Evolutionary conservation across 2,888 invertebrate genomes (phyloP), one percentile per base, ranked within the genome.

Genomic region (Sesia apiformis): DNA sequence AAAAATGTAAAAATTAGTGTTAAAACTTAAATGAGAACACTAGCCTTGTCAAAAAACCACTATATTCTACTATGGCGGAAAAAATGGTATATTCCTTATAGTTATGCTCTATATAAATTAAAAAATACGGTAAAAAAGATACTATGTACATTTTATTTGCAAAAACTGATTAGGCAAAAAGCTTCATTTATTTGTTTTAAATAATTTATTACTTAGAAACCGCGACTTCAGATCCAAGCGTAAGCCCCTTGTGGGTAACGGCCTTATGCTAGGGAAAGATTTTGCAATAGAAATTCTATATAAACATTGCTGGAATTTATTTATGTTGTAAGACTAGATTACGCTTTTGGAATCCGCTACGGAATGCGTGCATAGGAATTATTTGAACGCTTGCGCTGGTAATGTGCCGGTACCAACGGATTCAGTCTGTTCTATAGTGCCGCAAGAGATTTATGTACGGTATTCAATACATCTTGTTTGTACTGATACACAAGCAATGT

Each of bases 381-480:
- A 78, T 76, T 74, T 70, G 75, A 72, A 72, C 72, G 72, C 77
- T 76, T 72, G 67, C 63, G 66, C 63, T 60, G 63, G 65, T 68
- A 71, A 72, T 72, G 72, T 72, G 72, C 70, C 68, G 69, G 69
- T 62, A 62, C 67, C 66, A 67, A 69, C 68, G 71, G 66, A 68
- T 75, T 74, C 68, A 71, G 65, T 60, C 63, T 66, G 73, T 65
- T 58, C 65, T 58, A 50, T 63, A 66, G 63, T 61, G 59, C 57
- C 55, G 60, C 65, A 67, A 60, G 65, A 73, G 72, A 80, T 79
- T 78, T 74, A 74, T 76, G 75, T 60, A 61, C 63, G 63, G 69
- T 66, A 78, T 79, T 74, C 73, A 76, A 76, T 76, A 67, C 65
- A 74, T 72, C 72, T 76, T 73, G 74, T 74, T 75, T 75, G 67